Percentiles rank a stretch among this genome's conserved stretches.
These are phyloP conservation scores for Delphinapterus leucas DNA, from an alignment of 2,113 vertebrate genomes.

Conservation along the genomic window DNA sequence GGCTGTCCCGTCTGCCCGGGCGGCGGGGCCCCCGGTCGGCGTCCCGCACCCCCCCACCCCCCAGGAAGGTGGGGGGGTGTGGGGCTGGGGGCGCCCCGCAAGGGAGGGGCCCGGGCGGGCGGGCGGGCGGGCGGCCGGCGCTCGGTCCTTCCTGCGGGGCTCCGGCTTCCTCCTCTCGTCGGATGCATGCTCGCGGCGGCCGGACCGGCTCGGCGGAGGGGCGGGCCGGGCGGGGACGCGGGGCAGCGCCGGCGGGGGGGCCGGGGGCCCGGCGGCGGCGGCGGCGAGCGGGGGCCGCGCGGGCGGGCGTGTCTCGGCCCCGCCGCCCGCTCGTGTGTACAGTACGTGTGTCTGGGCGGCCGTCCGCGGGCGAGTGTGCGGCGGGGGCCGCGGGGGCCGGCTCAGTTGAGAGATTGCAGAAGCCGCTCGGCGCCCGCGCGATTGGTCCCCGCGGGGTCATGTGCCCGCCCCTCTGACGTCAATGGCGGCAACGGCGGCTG, in stretches of 20 bases:
- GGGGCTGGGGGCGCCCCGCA: slow-evolving; percentile 44
- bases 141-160: slow-evolving; percentile 27
- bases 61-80: slow-evolving; percentile 68
- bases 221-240: background rate
- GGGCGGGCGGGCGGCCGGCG: slow-evolving; percentile 12
- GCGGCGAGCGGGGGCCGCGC: background rate
- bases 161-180: slow-evolving; percentile 62
- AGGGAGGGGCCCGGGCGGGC: slow-evolving; percentile 19
- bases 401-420: slow-evolving; percentile 61
- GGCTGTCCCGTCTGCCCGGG: background rate
- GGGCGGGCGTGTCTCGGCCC: slow-evolving; percentile 68
- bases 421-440: slow-evolving; percentile 60
- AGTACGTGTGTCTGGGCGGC: slow-evolving; percentile 63
- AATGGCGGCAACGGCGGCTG: slow-evolving; percentile 75
- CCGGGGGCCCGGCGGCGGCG: background rate
- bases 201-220: background rate
- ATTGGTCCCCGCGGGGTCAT: slow-evolving; percentile 78
- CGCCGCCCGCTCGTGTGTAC: slow-evolving; percentile 64
- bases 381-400: slow-evolving; percentile 68
- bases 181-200: slow-evolving; percentile 72
- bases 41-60: slow-evolving; percentile 70
- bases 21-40: slow-evolving; percentile 59
- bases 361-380: slow-evolving; percentile 62
- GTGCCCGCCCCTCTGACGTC: slow-evolving; percentile 79
- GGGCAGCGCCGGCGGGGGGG: background rate